Evolutionary conservation across 2,797 vertebrate species (phyloP).

Genomic region (Chanos chanos): DNA sequence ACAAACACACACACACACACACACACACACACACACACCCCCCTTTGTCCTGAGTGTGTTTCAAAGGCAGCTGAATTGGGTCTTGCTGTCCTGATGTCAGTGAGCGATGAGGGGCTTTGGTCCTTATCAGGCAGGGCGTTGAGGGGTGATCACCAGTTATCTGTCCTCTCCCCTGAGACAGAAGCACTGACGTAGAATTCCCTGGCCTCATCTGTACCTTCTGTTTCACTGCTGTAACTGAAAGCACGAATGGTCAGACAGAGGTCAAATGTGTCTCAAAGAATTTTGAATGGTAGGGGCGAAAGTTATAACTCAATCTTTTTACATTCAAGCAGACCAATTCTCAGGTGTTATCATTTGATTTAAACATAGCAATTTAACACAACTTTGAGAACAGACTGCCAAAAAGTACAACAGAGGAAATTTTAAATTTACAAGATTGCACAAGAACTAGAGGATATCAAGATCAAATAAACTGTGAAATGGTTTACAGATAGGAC

Average conservation of each 20-base stretch:
- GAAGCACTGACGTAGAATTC: not conserved
- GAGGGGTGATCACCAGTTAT: slow-evolving; percentile 10
- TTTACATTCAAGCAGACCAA: too few species aligned
- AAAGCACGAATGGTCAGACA: too few species aligned
- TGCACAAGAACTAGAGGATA: too few species aligned
- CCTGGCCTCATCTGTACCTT: not conserved
- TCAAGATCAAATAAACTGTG: too few species aligned
- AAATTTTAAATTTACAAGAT: too few species aligned
- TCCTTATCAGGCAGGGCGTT: slow-evolving; percentile 19
- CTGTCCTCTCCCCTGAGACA: slow-evolving; percentile 15
- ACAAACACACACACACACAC: not conserved
- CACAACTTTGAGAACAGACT: not conserved
- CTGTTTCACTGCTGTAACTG: not conserved
- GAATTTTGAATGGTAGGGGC: too few species aligned
- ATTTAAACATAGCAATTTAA: not conserved
- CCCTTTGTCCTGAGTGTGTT: not conserved
- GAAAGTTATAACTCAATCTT: too few species aligned
- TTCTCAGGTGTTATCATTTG: not conserved
- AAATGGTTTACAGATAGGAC: too few species aligned
- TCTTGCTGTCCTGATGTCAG: slow-evolving; percentile 13
- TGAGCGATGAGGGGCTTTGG: slow-evolving; percentile 21
- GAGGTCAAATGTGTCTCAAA: too few species aligned
- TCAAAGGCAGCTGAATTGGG: not conserved
- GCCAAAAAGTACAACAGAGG: not conserved
- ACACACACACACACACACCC: not conserved